Evolutionary conservation across 2,797 vertebrate species (phyloP), one percentile per base, ranked within the genome.

Genomic region (Chromobotia macracanthus): DNA sequence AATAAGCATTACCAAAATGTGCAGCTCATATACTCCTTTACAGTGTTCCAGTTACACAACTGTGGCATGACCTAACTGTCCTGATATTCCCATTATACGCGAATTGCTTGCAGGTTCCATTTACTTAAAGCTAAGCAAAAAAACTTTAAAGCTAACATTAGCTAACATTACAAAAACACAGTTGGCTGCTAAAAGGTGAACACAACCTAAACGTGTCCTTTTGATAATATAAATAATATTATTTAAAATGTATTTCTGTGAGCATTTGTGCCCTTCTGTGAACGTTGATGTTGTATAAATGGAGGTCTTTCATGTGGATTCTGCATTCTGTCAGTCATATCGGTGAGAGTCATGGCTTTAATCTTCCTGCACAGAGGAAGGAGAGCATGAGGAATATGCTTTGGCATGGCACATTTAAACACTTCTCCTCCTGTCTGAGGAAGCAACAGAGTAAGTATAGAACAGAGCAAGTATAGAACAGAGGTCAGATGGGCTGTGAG

Each of bases 51-150:
- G 74, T 79, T 15, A 81, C 77, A 58, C 28, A 55, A n/a, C 5
- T 56, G 75, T 53, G 80, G 68, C 44, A 84, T 86, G 82, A 82
- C 41, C 61, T 80, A 77, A 82, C 55, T 70, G 48, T 80, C 61
- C 21, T 51, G 53, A 80, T 74, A 86, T 82, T 81, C 80, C 80
- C 58, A 84, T 82, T 80, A 44, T 56, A 28, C 56, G 38, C n/a
- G 66, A 80, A 86, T 60, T 80, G 85, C 70, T 84, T 79, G 69
- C 80, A 84, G 81, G 64, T 51, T 81, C 67, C 16, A 58, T 81
- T 82, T 19, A 64, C 41, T 78, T 80, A 80, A 72, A 64, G 76
- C 60, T 38, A 38, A 38, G 35, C 35, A 38, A 77, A 67, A 75
- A 66, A 80, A 79, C 53, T 68, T 68, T 46, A 79, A 61, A 56